These are phyloP conservation scores for Macrostomum lignano DNA, from an alignment of 1,140 invertebrate genomes.

Conservation along the genomic window DNA sequence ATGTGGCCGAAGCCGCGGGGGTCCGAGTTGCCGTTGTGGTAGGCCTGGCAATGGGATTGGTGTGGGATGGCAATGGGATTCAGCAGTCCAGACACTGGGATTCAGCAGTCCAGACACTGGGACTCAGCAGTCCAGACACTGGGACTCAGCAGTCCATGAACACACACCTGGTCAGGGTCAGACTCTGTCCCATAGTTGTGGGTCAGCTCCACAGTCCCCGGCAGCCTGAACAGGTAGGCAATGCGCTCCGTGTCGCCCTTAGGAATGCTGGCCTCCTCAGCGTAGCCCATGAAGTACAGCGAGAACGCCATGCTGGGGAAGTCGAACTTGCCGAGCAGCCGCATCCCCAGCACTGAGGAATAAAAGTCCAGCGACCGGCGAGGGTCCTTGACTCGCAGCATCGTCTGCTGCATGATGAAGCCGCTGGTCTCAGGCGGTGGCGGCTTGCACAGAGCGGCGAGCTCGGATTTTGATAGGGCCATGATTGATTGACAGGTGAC, in stretches of 20 bases:
- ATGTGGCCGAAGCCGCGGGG: conserved; percentile 68
- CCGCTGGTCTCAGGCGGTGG: too few relatives aligned
- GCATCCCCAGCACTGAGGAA: conserved; percentile 60
- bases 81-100: too few relatives aligned
- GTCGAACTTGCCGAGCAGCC: conserved; percentile 52
- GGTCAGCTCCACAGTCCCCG: conserved; percentile 64
- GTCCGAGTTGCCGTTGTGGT: conserved; percentile 69
- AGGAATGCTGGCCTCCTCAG: conserved; percentile 39
- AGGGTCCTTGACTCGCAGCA: conserved; percentile 74
- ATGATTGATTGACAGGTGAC: too few relatives aligned
- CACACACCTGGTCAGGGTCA: conserved; percentile 39
- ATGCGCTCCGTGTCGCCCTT: conserved; percentile 37
- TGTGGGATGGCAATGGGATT: too few relatives aligned
- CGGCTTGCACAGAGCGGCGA: too few relatives aligned
- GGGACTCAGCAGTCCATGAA: too few relatives aligned
- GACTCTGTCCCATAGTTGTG: conserved; percentile 78
- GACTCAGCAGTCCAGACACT: too few relatives aligned
- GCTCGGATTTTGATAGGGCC: too few relatives aligned
- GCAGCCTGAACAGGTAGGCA: conserved; percentile 47
- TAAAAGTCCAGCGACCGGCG: conserved; percentile 59
- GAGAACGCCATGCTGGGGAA: conserved; percentile 65
- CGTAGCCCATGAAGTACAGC: conserved; percentile 71
- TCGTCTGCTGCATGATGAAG: conserved; percentile 75
- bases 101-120: too few relatives aligned
- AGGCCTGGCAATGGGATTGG: too few relatives aligned